phyloP scores from a whole-genome alignment of 2,113 vertebrate species.

The Marcusenius ussheri region DNA sequence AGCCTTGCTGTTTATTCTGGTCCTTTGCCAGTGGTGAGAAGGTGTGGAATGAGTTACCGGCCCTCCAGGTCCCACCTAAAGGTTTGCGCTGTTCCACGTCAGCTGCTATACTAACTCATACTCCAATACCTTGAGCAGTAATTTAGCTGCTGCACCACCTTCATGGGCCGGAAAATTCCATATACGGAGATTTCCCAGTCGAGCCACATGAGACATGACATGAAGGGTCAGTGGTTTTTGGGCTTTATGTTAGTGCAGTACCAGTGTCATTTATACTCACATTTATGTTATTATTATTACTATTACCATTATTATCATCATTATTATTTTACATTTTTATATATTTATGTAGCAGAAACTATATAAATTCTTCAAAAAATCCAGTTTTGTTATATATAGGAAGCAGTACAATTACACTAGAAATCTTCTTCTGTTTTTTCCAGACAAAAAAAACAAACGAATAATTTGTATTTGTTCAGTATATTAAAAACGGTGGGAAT shows the following conservation, averaged over 20 bases:
- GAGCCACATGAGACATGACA: background rate
- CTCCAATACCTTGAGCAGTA: background rate
- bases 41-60: background rate
- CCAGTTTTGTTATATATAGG: background rate
- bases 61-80: background rate
- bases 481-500: background rate
- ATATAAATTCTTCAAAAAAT: background rate
- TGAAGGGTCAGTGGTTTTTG: background rate
- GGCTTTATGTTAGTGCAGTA: background rate
- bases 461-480: background rate
- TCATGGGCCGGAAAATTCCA: background rate
- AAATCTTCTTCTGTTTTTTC: background rate
- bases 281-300: background rate
- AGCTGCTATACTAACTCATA: background rate
- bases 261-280: background rate
- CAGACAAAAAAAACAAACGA: background rate
- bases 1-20: background rate
- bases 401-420: background rate
- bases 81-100: background rate
- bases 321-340: background rate
- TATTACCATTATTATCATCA: background rate
- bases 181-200: background rate
- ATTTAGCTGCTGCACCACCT: background rate
- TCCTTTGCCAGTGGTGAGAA: background rate
- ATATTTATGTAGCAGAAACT: background rate